These are phyloP conservation scores for Polydrusus pterygomalis DNA, from an alignment of 2,888 invertebrate species.

Conservation along the genomic window DNA sequence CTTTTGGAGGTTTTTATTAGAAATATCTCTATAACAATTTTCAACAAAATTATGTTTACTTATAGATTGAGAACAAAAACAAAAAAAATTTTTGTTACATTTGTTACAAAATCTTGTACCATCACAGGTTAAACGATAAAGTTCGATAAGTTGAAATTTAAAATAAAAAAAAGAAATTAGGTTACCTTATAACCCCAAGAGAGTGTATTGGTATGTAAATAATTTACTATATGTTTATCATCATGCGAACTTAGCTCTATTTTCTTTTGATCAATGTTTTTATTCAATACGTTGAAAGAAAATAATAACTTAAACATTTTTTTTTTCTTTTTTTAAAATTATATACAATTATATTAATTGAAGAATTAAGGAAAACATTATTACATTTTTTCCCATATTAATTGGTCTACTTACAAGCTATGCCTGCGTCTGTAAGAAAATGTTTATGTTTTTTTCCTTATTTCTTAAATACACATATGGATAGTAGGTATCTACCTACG, in stretches of 20 bases:
- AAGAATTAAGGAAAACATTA: too few relatives aligned
- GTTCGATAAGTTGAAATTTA: neutral
- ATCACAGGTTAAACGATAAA: neutral
- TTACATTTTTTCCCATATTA: too few relatives aligned
- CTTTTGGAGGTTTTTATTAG: neutral
- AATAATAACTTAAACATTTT: too few relatives aligned
- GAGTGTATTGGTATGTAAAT: neutral
- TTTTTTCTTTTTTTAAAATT: too few relatives aligned
- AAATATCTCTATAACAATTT: neutral
- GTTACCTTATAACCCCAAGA: conserved; percentile 9
- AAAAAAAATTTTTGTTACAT: neutral
- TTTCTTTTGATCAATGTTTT: too few relatives aligned
- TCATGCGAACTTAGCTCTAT: neutral
- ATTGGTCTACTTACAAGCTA: too few relatives aligned
- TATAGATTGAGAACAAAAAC: neutral
- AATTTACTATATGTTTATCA: conserved; percentile 23
- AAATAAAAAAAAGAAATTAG: neutral
- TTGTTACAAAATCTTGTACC: neutral
- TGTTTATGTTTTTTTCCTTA: too few relatives aligned
- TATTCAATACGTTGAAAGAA: too few relatives aligned
- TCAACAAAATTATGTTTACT: neutral
- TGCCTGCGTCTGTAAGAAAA: too few relatives aligned
- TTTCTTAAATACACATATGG: too few relatives aligned
- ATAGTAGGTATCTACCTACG: too few relatives aligned
- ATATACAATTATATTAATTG: too few relatives aligned